Percentiles rank a stretch among this genome's conserved stretches.
Evolutionary conservation across 2,113 vertebrate species (phyloP).

Genomic region (Paracyprichromis sp.): DNA sequence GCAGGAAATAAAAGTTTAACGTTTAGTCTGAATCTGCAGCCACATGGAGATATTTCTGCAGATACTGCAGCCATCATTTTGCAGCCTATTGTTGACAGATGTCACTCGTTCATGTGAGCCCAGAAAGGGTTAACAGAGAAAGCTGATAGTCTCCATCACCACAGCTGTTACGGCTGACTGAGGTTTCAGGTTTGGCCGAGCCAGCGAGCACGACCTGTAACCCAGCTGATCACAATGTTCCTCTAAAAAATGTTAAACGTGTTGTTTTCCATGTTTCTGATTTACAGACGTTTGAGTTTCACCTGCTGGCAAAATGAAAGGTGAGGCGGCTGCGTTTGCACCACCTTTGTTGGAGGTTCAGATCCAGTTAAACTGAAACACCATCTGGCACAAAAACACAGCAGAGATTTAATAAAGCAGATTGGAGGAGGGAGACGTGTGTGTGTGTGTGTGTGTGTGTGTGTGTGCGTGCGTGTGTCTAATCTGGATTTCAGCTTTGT

Average conservation of each 20-base stretch:
- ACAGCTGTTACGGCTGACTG: not conserved
- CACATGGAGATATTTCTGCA: not conserved
- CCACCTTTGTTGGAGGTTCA: constrained; percentile 2
- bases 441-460: not conserved
- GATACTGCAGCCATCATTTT: not conserved
- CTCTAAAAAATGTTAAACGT: not conserved
- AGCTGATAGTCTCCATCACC: rapidly evolving
- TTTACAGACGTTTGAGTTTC: not conserved
- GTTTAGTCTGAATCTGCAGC: not conserved
- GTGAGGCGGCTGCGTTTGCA: not conserved
- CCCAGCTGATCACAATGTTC: not conserved
- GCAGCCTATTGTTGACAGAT: not conserved
- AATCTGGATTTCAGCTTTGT: constrained; percentile 48
- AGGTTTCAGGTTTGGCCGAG: not conserved
- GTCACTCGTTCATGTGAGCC: not conserved
- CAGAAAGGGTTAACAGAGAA: not conserved
- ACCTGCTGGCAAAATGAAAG: not conserved
- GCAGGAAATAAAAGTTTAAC: not conserved
- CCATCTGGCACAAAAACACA: constrained; percentile 44
- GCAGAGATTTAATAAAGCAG: constrained; percentile 25
- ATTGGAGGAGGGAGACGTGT: not conserved
- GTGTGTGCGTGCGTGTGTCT: not conserved
- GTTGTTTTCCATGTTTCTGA: not conserved
- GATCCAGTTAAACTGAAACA: constrained; percentile 35
- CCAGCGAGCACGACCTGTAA: not conserved